Evolutionary conservation across 2,797 vertebrate species (phyloP).

Genomic region (Sebastes kiyomatsui): DNA sequence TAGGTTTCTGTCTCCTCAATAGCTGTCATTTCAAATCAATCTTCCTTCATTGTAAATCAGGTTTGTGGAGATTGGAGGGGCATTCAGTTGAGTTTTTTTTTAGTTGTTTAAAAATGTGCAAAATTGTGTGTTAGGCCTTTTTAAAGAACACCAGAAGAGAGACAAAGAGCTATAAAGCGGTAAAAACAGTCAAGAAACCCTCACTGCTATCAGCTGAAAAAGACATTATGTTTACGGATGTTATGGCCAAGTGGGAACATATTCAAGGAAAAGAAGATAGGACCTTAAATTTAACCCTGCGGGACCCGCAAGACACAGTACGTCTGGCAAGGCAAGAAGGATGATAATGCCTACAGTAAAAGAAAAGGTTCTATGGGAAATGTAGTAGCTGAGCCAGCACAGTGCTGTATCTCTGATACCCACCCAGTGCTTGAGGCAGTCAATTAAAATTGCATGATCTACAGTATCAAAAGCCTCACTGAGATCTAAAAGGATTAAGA

Average conservation of each 20-base stretch:
- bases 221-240: slow-evolving; percentile 16
- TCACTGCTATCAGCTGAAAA: background rate
- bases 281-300: slow-evolving; percentile 50
- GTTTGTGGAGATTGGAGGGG: background rate
- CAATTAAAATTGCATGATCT: slow-evolving; percentile 72
- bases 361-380: slow-evolving; percentile 56
- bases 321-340: slow-evolving; percentile 19
- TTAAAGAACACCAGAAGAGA: background rate
- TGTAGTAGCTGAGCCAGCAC: slow-evolving; percentile 59
- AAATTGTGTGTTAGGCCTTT: background rate
- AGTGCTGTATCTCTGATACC: slow-evolving; percentile 45
- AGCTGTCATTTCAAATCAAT: background rate
- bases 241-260: slow-evolving; percentile 6
- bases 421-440: slow-evolving; percentile 55
- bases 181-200: slow-evolving; percentile 2
- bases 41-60: background rate
- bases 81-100: background rate
- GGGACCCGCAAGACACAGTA: slow-evolving; percentile 29
- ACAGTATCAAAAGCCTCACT: slow-evolving; percentile 56
- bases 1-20: background rate
- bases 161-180: background rate
- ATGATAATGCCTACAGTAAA: slow-evolving; percentile 46
- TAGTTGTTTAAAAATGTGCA: background rate
- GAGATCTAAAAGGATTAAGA: slow-evolving; percentile 64
- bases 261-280: slow-evolving; percentile 19